These are phyloP conservation scores for Meriones unguiculatus DNA, from an alignment of 2,113 vertebrate species.

Conservation along the genomic window DNA sequence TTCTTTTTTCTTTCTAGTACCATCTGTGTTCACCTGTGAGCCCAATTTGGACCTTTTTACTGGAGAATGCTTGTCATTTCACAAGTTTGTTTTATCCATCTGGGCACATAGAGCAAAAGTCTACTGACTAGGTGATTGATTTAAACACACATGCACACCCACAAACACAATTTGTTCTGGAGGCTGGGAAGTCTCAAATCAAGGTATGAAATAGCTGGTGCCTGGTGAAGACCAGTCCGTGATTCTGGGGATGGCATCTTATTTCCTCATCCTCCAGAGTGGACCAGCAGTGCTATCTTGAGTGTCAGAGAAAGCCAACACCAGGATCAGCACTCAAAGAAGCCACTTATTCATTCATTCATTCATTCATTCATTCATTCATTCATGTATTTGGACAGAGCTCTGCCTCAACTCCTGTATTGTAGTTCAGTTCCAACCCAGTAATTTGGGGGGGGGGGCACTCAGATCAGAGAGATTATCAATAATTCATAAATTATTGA, in stretches of 20 bases:
- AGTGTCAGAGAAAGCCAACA: not conserved
- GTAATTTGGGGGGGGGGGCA: not conserved
- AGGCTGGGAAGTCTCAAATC: too few species aligned
- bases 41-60: not conserved
- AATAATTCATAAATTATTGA: not conserved
- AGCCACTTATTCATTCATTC: not conserved
- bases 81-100: not conserved
- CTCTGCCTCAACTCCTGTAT: not conserved
- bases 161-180: not conserved
- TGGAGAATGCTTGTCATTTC: not conserved
- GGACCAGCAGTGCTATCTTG: fast-evolving
- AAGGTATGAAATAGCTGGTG: not conserved
- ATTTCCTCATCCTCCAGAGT: not conserved
- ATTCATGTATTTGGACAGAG: not conserved
- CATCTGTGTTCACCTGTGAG: not conserved
- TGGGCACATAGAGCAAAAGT: not conserved
- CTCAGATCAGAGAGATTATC: not conserved
- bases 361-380: not conserved
- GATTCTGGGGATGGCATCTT: not conserved
- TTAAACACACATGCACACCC: not conserved
- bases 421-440: not conserved
- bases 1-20: not conserved
- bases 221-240: not conserved
- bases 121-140: not conserved
- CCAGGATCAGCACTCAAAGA: not conserved